Evolutionary conservation across 2,113 vertebrate genomes (phyloP).

Genomic region (Albula glossodonta): DNA sequence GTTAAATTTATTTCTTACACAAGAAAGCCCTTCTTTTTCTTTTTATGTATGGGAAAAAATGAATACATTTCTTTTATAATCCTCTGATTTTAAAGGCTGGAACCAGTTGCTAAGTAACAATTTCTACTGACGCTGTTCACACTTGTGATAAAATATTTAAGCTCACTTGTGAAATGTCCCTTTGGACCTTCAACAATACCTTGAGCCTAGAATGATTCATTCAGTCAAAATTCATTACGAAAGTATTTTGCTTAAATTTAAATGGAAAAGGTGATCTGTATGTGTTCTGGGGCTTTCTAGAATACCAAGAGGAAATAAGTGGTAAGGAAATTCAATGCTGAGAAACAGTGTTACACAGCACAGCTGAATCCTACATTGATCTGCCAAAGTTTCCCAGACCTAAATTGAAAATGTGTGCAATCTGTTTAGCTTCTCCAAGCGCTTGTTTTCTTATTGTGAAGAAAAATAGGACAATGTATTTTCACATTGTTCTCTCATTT

Average conservation of each 20-base stretch:
- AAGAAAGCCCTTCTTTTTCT: not conserved
- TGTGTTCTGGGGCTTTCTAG: not conserved
- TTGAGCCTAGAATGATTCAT: constrained; percentile 42
- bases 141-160: constrained; percentile 72
- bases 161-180: constrained; percentile 56
- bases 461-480: not conserved
- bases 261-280: not conserved
- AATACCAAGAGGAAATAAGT: not conserved
- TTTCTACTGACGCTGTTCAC: constrained; percentile 59
- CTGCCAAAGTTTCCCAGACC: not conserved
- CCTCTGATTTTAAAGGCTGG: constrained; percentile 59
- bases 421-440: not conserved
- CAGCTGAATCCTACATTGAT: not conserved
- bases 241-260: not conserved
- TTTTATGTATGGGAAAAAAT: constrained; percentile 17
- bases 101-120: constrained; percentile 75
- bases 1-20: constrained; percentile 2
- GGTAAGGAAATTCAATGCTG: not conserved
- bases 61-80: constrained; percentile 38
- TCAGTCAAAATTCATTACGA: constrained; percentile 24
- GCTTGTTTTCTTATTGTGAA: not conserved
- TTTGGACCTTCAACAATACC: constrained; percentile 51
- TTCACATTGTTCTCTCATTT: not conserved
- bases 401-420: not conserved
- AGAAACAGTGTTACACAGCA: not conserved